Conservation (phyloP, 2,113 vertebrate genomes). For the Passer montanus region DNA sequence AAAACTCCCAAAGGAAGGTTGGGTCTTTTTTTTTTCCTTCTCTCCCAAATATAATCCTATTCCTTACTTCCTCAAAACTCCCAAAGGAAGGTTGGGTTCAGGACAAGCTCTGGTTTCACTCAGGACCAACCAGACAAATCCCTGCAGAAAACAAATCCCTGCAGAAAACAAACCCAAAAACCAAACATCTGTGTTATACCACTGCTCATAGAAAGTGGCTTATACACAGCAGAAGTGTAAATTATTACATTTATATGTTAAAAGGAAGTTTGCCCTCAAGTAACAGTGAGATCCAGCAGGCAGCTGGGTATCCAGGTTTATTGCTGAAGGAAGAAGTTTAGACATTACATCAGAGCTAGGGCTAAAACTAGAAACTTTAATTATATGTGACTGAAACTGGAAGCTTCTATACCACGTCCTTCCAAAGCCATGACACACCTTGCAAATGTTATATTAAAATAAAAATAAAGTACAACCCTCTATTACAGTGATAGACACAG, state of each 20-base stretch:
- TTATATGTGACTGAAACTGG: background rate
- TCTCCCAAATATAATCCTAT: background rate
- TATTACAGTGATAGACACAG: background rate
- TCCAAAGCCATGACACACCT: background rate
- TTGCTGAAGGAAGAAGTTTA: background rate
- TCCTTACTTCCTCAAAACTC: background rate
- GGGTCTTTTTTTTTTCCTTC: background rate
- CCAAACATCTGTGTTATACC: background rate
- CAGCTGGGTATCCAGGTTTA: background rate
- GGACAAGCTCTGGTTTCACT: background rate
- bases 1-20: background rate
- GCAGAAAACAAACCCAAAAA: background rate
- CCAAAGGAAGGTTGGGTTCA: background rate
- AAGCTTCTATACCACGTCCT: background rate
- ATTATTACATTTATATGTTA: background rate
- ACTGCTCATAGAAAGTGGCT: background rate
- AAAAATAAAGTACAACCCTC: background rate
- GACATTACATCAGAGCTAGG: background rate
- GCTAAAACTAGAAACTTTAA: background rate
- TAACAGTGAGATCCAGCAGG: background rate
- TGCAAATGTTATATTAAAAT: background rate
- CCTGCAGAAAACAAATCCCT: background rate
- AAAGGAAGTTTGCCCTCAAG: background rate
- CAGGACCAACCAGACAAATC: background rate
- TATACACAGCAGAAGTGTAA: background rate